phyloP scores from a whole-genome alignment of 2,888 invertebrate genomes.

The Amphipyra tragopoginis region DNA sequence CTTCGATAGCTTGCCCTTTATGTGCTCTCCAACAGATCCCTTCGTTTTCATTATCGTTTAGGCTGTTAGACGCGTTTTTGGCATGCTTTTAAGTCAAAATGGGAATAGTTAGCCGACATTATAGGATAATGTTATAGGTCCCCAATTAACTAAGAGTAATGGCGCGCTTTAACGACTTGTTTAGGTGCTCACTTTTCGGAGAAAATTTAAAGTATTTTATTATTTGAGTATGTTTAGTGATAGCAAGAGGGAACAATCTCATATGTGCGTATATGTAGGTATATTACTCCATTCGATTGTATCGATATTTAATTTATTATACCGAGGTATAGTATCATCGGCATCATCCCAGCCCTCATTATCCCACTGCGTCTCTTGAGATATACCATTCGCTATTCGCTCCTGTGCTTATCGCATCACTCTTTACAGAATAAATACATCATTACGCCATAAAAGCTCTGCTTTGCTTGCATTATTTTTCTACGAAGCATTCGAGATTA shows the following conservation, averaged over 20 bases:
- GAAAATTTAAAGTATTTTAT: background rate
- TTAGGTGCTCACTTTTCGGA: background rate
- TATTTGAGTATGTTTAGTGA: background rate
- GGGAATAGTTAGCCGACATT: slow-evolving; percentile 39
- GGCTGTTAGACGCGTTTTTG: slow-evolving; percentile 35
- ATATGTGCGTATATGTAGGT: no score
- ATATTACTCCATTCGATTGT: no score
- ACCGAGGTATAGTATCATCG: no score
- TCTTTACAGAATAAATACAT: no score
- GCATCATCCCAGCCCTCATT: no score
- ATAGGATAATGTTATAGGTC: slow-evolving; percentile 9
- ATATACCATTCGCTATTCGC: no score
- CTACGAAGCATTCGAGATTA: slow-evolving; percentile 2
- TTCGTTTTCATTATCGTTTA: slow-evolving; percentile 49
- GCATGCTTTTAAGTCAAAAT: slow-evolving; percentile 22
- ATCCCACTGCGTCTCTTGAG: no score
- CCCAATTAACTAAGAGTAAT: slow-evolving; percentile 41
- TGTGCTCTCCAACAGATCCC: slow-evolving; percentile 40
- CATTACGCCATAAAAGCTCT: no score
- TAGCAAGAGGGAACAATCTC: no score
- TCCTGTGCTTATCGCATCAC: no score
- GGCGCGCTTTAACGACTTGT: slow-evolving; percentile 4
- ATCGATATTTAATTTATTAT: no score
- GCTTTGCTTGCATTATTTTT: no score
- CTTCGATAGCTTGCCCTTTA: slow-evolving; percentile 40